Conservation (phyloP, 2,113 vertebrate genomes). For the Zosterops lateralis region DNA sequence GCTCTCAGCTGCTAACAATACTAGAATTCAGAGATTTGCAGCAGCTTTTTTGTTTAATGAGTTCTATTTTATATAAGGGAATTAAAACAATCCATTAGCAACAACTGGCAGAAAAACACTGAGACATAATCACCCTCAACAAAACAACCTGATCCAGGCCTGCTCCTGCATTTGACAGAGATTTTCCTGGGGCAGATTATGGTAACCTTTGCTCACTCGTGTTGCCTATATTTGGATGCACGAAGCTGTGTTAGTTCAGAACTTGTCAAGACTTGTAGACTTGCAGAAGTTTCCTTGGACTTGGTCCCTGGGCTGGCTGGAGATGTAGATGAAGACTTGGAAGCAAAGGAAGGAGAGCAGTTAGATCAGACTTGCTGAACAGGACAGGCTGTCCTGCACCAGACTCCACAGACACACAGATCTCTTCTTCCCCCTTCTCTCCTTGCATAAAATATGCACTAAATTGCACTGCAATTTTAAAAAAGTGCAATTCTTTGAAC, state of each 20-base stretch:
- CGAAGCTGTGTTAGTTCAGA: background rate
- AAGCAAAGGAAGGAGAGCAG: background rate
- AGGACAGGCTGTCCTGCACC: background rate
- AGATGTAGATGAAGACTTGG: background rate
- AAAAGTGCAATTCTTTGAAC: background rate
- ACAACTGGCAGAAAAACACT: background rate
- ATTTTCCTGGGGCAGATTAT: background rate
- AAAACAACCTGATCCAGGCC: background rate
- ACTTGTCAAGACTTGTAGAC: background rate
- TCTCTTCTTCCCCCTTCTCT: background rate
- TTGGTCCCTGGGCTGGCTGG: background rate
- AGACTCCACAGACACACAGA: background rate
- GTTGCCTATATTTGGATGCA: slow-evolving; percentile 19
- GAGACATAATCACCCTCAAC: background rate
- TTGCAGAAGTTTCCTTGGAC: slow-evolving; percentile 5
- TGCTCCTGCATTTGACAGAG: background rate
- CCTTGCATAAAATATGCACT: background rate
- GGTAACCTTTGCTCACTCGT: background rate
- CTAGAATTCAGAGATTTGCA: background rate
- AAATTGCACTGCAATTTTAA: background rate
- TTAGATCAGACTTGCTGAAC: background rate
- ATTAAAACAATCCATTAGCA: background rate
- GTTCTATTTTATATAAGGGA: background rate
- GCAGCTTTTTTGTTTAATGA: background rate
- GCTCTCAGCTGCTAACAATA: background rate